Base-by-base conservation (phyloP, 2,797 vertebrate species). In the Protosalanx chinensis region DNA sequence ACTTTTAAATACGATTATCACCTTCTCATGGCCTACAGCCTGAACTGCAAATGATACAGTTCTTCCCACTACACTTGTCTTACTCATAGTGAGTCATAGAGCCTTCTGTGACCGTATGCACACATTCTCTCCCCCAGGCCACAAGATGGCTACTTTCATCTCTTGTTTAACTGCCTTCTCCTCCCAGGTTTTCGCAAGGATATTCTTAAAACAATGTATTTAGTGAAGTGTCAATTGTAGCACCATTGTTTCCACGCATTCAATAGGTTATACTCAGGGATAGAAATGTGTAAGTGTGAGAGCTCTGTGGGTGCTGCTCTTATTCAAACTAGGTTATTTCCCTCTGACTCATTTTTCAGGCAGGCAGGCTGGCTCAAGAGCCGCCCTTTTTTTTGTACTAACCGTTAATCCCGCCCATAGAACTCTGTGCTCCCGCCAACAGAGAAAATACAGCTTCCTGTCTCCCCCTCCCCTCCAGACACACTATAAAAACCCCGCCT, bases 321-420 rank as follows among this genome's bases (percentile, higher is more conserved):
- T 56, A n/a, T 56, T 56, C 5, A 1, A 12, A 32, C 6, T 27
- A 46, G 18, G 51, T 56, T 56, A 46, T 35, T 18, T n/a, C 23
- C 27, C 12, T 33, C n/a, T 51, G 66, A n/a, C 49, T 46, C 20
- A 53, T 16, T 5, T 5, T 18, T 6, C 53, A 51, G 32, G 41
- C 18, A 20, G 57, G 49, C 6, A n/a, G 46, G 41, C 7, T 58
- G 35, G 63, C 60, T 41, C 12, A 67, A 49, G 56, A 53, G 13
- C 76, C 10, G 49, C 64, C 76, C 57, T 41, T 62, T 58, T 58
- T 59, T 41, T 61, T 59, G 67, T 18, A 57, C 6, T 16, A 60
- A 41, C 75, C 13, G 70, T 32, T 68, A 6, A 63, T 87, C 79
- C 80, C 86, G 85, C 86, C 81, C 6, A 30, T 3, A 18, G 8